phyloP scores from a whole-genome alignment of 2,797 vertebrate species.

The Spinus olivaceus region DNA sequence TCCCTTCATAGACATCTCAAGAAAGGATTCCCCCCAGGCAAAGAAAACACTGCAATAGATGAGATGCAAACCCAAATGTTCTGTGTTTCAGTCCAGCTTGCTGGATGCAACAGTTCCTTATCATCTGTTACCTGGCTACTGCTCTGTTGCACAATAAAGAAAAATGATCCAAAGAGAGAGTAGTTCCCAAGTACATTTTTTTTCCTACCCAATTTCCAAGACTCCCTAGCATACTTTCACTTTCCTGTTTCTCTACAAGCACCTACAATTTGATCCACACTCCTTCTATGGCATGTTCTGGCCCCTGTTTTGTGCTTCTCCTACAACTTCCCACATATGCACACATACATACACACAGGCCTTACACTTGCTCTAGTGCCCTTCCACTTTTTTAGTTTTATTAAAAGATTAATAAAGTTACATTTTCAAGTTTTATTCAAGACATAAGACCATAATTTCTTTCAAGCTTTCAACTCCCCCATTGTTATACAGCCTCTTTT shows the following conservation, averaged over 20 bases:
- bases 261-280: background rate
- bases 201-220: background rate
- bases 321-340: background rate
- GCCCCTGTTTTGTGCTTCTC: background rate
- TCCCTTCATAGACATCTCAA: background rate
- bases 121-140: background rate
- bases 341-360: rapidly evolving
- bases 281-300: background rate
- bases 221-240: background rate
- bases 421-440: background rate
- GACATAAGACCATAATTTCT: background rate
- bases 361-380: background rate
- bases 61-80: background rate
- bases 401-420: background rate
- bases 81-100: background rate
- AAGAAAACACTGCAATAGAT: background rate
- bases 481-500: background rate
- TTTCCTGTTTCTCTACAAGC: background rate
- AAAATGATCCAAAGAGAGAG: background rate
- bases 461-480: background rate
- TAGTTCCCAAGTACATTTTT: background rate
- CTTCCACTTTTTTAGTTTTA: background rate
- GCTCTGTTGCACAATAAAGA: background rate
- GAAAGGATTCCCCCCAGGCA: background rate
- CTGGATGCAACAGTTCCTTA: background rate